Percentiles rank a stretch among this genome's conserved stretches.
Evolutionary conservation across 2,113 vertebrate species (phyloP).

Genomic region (Nothoprocta perdicaria): DNA sequence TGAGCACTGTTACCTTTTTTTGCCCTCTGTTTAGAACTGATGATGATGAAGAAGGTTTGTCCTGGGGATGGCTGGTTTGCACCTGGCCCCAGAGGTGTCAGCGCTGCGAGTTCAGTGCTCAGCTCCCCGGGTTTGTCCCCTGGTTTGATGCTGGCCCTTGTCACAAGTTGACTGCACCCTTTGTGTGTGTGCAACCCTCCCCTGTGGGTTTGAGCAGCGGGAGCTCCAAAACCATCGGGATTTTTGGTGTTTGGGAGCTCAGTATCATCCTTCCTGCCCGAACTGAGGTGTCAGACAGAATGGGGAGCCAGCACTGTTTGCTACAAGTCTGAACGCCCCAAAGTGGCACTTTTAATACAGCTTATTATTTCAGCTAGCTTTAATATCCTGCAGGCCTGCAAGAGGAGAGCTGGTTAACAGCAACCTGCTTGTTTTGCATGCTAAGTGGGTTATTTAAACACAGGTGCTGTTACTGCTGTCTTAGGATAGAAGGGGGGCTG

Average conservation of each 20-base stretch:
- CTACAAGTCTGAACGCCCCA: not conserved
- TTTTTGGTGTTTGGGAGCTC: not conserved
- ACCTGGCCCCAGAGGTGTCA: too few species aligned
- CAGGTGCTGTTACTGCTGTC: not conserved
- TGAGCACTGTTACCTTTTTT: too few species aligned
- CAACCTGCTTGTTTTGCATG: not conserved
- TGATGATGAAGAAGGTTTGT: too few species aligned
- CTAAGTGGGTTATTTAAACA: not conserved
- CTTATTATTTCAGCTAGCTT: not conserved
- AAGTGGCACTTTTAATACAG: not conserved
- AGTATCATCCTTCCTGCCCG: not conserved
- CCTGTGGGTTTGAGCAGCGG: not conserved
- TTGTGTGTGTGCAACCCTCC: too few species aligned
- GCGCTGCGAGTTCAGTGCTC: too few species aligned
- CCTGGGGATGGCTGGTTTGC: too few species aligned
- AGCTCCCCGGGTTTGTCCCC: too few species aligned
- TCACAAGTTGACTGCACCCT: too few species aligned
- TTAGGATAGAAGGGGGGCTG: not conserved
- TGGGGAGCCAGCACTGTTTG: not conserved
- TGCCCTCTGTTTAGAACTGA: too few species aligned
- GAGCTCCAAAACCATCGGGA: not conserved
- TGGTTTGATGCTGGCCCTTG: too few species aligned
- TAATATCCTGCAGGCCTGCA: not conserved
- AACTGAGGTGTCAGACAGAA: not conserved
- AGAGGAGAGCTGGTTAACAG: not conserved